phyloP scores from a whole-genome alignment of 2,113 vertebrate genomes.

The Calyptommatus sinebrachiatus region DNA sequence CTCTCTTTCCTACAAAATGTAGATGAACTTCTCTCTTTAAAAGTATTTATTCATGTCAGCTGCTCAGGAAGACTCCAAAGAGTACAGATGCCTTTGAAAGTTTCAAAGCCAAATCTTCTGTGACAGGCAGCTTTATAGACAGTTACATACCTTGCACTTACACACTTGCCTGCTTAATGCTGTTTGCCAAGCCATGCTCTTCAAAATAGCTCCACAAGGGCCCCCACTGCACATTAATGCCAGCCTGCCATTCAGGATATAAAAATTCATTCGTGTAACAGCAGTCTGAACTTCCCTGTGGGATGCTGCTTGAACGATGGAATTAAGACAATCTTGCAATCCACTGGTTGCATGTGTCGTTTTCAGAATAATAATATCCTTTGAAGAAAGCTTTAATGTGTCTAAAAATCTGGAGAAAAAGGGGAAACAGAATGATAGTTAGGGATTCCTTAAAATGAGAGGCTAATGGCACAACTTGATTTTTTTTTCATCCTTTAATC shows the following conservation, averaged over 20 bases:
- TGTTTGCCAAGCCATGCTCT: constrained; percentile 78
- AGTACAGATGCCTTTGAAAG: constrained; percentile 7
- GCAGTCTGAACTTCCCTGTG: constrained; percentile 84
- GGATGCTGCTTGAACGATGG: constrained; percentile 76
- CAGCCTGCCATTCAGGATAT: constrained; percentile 83
- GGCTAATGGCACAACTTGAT: constrained; percentile 1
- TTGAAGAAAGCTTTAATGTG: constrained; percentile 76
- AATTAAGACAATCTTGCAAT: constrained; percentile 80
- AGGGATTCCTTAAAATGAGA: background rate
- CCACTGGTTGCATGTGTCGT: constrained; percentile 71
- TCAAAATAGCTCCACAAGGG: constrained; percentile 70
- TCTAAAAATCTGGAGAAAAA: constrained; percentile 76
- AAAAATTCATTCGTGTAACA: constrained; percentile 83
- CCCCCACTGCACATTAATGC: constrained; percentile 68
- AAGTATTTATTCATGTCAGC: background rate
- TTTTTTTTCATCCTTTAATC: background rate
- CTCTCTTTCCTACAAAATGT: background rate
- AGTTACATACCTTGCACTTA: background rate
- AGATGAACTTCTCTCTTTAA: background rate
- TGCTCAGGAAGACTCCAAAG: background rate
- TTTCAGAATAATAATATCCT: constrained; percentile 76
- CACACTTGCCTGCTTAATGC: constrained; percentile 81
- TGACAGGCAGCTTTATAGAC: constrained; percentile 6
- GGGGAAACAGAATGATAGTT: background rate
- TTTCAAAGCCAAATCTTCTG: constrained; percentile 11